Percentiles rank a stretch among this genome's conserved stretches.
Evolutionary conservation across 2,797 vertebrate species (phyloP).

Genomic region (Thaleichthys pacificus): DNA sequence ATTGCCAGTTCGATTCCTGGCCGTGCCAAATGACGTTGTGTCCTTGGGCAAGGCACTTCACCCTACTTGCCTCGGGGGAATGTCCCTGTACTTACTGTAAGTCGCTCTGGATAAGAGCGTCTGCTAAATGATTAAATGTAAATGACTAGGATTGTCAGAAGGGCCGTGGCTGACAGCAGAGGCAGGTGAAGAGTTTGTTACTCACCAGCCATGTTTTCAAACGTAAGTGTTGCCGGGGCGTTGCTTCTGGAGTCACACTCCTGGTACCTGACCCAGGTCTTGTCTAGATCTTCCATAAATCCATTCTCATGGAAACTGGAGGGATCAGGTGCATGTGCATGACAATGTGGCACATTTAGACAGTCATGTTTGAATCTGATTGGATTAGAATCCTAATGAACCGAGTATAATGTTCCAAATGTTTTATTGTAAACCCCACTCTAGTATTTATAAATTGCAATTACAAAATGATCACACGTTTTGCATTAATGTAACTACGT

Average conservation of each 20-base stretch:
- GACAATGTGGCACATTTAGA: neutral
- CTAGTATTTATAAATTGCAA: too few relatives aligned
- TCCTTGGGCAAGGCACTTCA: too few relatives aligned
- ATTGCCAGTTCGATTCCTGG: too few relatives aligned
- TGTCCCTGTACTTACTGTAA: too few relatives aligned
- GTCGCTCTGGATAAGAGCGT: too few relatives aligned
- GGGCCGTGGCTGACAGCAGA: neutral
- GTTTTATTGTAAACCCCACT: neutral
- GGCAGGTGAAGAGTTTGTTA: neutral
- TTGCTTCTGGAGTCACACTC: slow-evolving; percentile 98
- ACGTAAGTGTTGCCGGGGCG: slow-evolving; percentile 95
- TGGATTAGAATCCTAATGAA: neutral
- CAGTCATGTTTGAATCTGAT: too few relatives aligned
- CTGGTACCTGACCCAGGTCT: slow-evolving; percentile 98
- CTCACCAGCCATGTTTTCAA: slow-evolving; percentile 98
- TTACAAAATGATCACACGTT: too few relatives aligned
- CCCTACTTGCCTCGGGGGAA: too few relatives aligned
- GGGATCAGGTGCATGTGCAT: neutral
- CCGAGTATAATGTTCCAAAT: neutral
- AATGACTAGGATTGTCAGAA: neutral
- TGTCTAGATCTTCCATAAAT: slow-evolving; percentile 98
- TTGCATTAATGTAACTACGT: too few relatives aligned
- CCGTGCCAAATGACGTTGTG: too few relatives aligned
- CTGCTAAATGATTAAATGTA: too few relatives aligned
- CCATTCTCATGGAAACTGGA: slow-evolving; percentile 94